A percentile compares a stretch with the other conserved stretches of the same genome.
These are phyloP conservation scores for Lindbergichthys nudifrons DNA, from an alignment of 2,797 vertebrate genomes.

Conservation along the genomic window DNA sequence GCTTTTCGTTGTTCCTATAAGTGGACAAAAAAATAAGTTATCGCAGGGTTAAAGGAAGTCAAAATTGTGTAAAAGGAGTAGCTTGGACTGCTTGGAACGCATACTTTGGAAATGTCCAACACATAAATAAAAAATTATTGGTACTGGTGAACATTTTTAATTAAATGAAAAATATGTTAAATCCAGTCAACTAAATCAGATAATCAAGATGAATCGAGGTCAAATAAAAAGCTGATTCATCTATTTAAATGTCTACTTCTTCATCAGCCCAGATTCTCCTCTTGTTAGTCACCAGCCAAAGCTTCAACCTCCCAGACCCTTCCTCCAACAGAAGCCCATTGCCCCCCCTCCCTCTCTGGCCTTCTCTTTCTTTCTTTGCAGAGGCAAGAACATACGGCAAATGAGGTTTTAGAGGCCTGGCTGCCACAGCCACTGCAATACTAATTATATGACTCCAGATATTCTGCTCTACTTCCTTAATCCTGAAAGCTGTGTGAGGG, in stretches of 20 bases:
- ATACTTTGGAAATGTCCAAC: background rate
- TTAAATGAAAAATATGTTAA: background rate
- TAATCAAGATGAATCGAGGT: slow-evolving; percentile 11
- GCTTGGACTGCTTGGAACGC: too few relatives aligned
- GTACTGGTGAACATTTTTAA: background rate
- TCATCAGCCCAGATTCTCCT: slow-evolving; percentile 4
- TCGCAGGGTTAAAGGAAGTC: background rate
- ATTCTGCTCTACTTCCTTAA: slow-evolving; percentile 73
- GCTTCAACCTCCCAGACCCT: background rate
- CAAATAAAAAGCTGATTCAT: slow-evolving; percentile 10
- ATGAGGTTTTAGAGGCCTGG: slow-evolving; percentile 54
- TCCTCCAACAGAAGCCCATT: slow-evolving; percentile 1
- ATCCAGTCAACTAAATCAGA: background rate
- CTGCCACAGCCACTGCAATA: slow-evolving; percentile 37
- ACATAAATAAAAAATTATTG: background rate
- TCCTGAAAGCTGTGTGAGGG: slow-evolving; percentile 69
- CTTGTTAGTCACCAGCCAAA: background rate
- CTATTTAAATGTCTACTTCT: slow-evolving; percentile 12
- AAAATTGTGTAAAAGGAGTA: background rate
- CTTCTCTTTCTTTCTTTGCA: slow-evolving; percentile 34
- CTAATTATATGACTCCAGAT: slow-evolving; percentile 66
- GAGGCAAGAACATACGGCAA: slow-evolving; percentile 33
- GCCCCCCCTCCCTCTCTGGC: background rate
- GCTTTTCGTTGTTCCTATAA: background rate
- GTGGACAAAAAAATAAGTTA: background rate